Base-by-base conservation (phyloP, 1,140 invertebrate genomes). In the Panulirus ornatus region DNA sequence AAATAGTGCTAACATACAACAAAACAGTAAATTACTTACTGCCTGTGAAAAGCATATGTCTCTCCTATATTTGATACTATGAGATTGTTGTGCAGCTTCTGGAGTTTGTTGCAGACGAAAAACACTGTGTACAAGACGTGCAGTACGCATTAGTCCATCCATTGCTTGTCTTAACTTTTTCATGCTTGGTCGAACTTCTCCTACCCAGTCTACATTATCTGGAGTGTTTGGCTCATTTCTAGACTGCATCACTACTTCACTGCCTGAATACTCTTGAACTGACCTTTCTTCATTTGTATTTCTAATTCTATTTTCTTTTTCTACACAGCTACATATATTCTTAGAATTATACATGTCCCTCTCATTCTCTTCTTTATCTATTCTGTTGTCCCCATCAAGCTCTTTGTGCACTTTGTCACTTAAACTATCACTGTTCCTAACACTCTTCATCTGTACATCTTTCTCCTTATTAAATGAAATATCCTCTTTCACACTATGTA, bases 1-100 rank as follows among this genome's bases (percentile, higher is more conserved):
- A 11, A n/a, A n/a, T n/a, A n/a, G n/a, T n/a, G n/a, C n/a, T n/a
- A n/a, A n/a, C 30, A 30, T 19, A 27, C 14, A 30, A 19, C 14
- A 34, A n/a, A 34, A 34, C 70, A 14, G 9, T 36, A 11, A 54
- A 22, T 8, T 36, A 91, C 91, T 92, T 71, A 92, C 91, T 81
- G 98, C 97, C 94, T 99, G 98, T 36, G 97, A 97, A 93, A 98
- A 98, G 93, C 97, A 97, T 40, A 98, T 97, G 94, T 99, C 97
- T 86, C 98, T 94, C 84, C 98, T 94, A 75, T 96, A 96, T 88
- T 96, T 95, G 30, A 97, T 94, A 30, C 95, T 95, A 44, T 96
- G 96, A 14, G 95, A 94, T 93, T 96, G 93, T 93, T 96, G 94
- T 90, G 96, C 94, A 93, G 95, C 94, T 93, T 96, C 93, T 93